Evolutionary conservation across 2,888 invertebrate species (phyloP), one percentile per base, ranked within the genome.

Genomic region (Meghimatium bilineatum): DNA sequence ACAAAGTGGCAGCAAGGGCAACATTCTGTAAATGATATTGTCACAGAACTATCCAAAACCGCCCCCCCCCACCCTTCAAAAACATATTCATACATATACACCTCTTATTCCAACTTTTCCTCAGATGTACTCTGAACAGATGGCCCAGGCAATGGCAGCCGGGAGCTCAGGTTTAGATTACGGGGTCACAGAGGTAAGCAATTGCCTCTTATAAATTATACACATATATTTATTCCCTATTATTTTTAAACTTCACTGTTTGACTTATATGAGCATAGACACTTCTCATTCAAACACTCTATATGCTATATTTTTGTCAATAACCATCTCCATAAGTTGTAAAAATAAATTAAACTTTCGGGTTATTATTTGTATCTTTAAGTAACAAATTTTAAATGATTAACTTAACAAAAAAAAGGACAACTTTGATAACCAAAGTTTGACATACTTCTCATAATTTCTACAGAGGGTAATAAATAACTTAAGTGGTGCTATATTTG

Each of bases 111-210:
- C 12, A n/a, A 44, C 26, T n/a, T 44, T 44, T 26, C n/a, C 32
- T 5, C 32, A 84, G 84, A 80, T 84, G 60, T 84, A 84, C 63
- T 83, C 85, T 49, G 83, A 84, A n/a, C 85, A 83, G 32, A 63
- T 83, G 77, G 78, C 82, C n/a, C 84, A 84, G 38, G 77, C 81
- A 44, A 60, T 85, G 77, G 77, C 80, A n/a, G 83, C 80, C n/a
- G 78, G 80, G 10, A 80, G 38, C 49, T 67, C 80, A 34, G 44
- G 67, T 12, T 52, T 80, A 52, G 84, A 84, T n/a, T 84, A 84
- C 49, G 84, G 80, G 8, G 32, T 84, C 36, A n/a, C 80, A 36
- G 84, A 84, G 69, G 84, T 84, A 80, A 76, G 76, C 44, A 26
- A n/a, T 23, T 49, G 1, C 26, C 36, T 60, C 32, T n/a, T n/a